A percentile compares a stretch with the other conserved stretches of the same genome.
phyloP scores from a whole-genome alignment of 2,888 invertebrate species.

The Bruchidius siliquastri region DNA sequence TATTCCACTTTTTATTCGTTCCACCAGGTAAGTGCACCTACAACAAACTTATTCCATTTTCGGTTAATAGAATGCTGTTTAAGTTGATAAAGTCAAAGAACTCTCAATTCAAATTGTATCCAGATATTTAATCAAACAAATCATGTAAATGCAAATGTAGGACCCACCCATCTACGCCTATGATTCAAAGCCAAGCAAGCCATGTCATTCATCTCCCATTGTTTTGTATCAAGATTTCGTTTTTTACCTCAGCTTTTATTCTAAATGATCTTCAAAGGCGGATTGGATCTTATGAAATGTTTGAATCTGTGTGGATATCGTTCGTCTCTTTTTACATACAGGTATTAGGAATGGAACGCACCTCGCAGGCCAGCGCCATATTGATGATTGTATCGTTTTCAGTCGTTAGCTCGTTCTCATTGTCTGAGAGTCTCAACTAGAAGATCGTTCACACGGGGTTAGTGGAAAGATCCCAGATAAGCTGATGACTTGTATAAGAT shows the following conservation, averaged over 20 bases:
- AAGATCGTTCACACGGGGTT: neutral
- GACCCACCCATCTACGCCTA: conserved; percentile 1
- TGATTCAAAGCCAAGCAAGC: conserved; percentile 1
- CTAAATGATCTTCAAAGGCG: conserved; percentile 13
- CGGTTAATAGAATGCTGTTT: no score
- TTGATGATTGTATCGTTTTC: neutral
- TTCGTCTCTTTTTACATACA: neutral
- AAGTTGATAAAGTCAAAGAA: neutral
- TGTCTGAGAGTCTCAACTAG: neutral
- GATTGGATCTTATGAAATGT: conserved; percentile 10
- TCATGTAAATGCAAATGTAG: neutral
- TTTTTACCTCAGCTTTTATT: conserved; percentile 11
- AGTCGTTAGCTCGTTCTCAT: neutral
- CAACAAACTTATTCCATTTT: no score
- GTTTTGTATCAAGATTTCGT: conserved; percentile 25
- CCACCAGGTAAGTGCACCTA: no score
- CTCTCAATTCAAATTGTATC: neutral
- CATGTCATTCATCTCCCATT: conserved; percentile 32
- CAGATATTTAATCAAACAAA: neutral
- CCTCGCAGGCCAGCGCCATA: neutral
- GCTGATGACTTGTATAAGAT: neutral
- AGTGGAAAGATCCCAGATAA: neutral
- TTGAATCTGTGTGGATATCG: conserved; percentile 4
- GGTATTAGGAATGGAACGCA: neutral
- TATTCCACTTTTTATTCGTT: no score